Conservation (phyloP, 1,140 invertebrate species). For the Trichonephila clavata region DNA sequence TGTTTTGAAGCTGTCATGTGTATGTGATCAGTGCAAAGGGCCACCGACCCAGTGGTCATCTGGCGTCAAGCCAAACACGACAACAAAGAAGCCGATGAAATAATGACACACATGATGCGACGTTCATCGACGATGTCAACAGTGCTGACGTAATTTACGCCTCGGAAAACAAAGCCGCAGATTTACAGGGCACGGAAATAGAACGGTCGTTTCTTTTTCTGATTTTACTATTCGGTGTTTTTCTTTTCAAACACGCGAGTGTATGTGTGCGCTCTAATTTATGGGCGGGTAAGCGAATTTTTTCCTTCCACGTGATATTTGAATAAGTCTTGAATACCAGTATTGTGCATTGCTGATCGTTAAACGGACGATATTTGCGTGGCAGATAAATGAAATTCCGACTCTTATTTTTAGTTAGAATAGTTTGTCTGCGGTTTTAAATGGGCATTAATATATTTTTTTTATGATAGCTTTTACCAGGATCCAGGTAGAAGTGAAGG, state of each 20-base stretch:
- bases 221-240: constrained; percentile 7
- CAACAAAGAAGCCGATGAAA: constrained; percentile 29
- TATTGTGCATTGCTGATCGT: constrained; percentile 36
- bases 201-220: constrained; percentile 38
- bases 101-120: constrained; percentile 23
- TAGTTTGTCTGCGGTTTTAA: constrained; percentile 13
- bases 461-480: neutral
- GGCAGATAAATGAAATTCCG: constrained; percentile 21
- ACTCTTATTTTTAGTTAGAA: constrained; percentile 7
- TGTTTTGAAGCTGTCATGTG: constrained; percentile 2
- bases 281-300: constrained; percentile 28
- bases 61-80: neutral
- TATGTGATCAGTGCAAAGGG: neutral
- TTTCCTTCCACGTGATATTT: neutral
- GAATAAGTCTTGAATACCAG: neutral
- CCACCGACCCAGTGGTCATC: constrained; percentile 42
- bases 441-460: constrained; percentile 23
- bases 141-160: constrained; percentile 36
- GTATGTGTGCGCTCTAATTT: constrained; percentile 35
- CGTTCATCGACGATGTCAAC: constrained; percentile 25
- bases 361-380: constrained; percentile 41
- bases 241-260: constrained; percentile 7
- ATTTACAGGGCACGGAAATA: constrained; percentile 40
- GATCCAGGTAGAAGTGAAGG: neutral
- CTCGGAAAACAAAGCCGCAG: constrained; percentile 38